phyloP scores from a whole-genome alignment of 2,113 vertebrate genomes.

The Siniperca knerii region DNA sequence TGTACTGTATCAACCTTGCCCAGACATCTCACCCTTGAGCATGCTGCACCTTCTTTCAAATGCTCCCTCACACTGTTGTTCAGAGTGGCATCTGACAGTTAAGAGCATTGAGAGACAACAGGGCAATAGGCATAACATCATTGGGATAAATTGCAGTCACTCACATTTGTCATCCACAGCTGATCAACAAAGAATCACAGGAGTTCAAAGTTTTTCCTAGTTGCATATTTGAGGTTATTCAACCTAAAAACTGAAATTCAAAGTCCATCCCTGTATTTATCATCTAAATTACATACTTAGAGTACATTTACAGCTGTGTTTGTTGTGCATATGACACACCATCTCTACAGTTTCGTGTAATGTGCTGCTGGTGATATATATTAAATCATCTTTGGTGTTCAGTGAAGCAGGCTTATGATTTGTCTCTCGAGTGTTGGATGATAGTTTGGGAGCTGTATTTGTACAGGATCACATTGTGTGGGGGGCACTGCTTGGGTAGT shows the following conservation, averaged over 20 bases:
- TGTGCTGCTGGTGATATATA: constrained; percentile 6
- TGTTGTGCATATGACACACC: background rate
- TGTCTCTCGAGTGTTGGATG: constrained; percentile 17
- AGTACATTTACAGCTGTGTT: background rate
- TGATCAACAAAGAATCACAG: background rate
- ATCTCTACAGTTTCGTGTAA: background rate
- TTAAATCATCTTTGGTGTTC: constrained; percentile 18
- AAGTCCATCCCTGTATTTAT: background rate
- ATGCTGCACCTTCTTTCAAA: constrained; percentile 1
- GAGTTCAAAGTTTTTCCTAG: background rate
- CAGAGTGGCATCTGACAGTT: background rate
- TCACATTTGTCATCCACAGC: background rate
- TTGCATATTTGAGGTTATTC: background rate
- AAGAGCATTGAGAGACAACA: background rate
- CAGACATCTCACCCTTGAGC: constrained; percentile 15
- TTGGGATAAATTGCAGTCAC: background rate
- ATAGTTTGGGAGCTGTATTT: constrained; percentile 6
- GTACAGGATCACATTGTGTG: background rate
- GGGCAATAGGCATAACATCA: background rate
- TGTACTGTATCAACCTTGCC: constrained; percentile 16
- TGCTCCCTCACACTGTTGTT: background rate
- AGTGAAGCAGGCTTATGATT: background rate
- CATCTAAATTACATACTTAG: background rate
- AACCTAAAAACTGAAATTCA: constrained; percentile 11
- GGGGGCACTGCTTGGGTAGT: background rate